Base-by-base conservation (phyloP, 1,140 invertebrate species). In the Leptonema lineaticorne region DNA sequence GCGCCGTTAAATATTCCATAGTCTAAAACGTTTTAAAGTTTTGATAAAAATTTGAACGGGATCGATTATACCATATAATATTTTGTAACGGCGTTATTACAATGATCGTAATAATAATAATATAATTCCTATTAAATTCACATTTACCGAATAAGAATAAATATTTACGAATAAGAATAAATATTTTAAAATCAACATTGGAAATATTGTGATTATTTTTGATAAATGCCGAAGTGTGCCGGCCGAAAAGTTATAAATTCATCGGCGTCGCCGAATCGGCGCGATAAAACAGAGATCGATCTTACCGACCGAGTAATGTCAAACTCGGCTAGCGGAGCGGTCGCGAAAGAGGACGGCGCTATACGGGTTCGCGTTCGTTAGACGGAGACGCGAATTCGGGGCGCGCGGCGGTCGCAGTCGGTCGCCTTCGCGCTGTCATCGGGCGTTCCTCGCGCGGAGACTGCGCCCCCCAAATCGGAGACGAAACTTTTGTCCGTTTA, bases 271-370 rank as follows among this genome's bases (percentile, higher is more conserved):
- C 50, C 16, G 22, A 7, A 11, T 22, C 50, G 24, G 1, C 2
- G 1, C 50, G 50, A 26, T 53, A 26, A 53, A 53, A 24, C 50
- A 53, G 50, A 22, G 22, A 3, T 2, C 50, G 50, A 20, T 53
- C n/a, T 14, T 53, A 53, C 24, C 50, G 50, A 14, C 50, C 9
- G 22, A 26, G 50, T 53, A 53, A 53, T 22, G 50, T 53, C 50
- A 53, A 53, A 53, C 20, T 26, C 22, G 20, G 50, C 4, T 53
- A 53, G 27, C 50, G 27, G 50, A 26, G 50, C 24, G 27, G 2
- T 14, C 22, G 22, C 22, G 22, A 53, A 11, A 53, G 50, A 26
- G n/a, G 50, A 53, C 24, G 14, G 50, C 6, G 4, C 7, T 11
- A 53, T 53, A 26, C 24, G 22, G 14, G 6, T 11, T 22, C n/a